These are phyloP conservation scores for Cantharis rustica DNA, from an alignment of 2,888 invertebrate genomes.

Conservation along the genomic window DNA sequence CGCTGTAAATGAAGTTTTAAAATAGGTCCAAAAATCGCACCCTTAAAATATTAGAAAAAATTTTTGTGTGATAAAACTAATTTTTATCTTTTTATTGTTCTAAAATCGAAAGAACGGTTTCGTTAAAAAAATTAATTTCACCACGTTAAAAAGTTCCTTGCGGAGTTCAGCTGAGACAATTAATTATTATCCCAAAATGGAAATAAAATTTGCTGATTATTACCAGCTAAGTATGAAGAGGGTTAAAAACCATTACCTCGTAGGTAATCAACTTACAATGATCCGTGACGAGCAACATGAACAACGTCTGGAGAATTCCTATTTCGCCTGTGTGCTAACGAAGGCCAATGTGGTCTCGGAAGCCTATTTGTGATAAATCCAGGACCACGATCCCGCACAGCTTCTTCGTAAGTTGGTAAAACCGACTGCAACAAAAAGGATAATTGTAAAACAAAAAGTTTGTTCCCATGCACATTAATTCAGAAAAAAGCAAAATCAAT, in stretches of 20 bases:
- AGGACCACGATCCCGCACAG: constrained; percentile 51
- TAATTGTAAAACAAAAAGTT: background rate
- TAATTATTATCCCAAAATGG: no score
- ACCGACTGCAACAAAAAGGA: constrained; percentile 44
- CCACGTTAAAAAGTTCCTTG: no score
- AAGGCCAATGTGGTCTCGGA: constrained; percentile 53
- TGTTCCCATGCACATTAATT: background rate
- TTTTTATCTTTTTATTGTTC: no score
- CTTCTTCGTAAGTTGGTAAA: constrained; percentile 61
- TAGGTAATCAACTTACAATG: constrained; percentile 50
- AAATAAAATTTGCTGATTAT: no score
- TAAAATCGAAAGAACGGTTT: no score
- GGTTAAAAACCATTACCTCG: background rate
- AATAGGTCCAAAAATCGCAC: no score
- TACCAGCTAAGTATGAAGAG: no score
- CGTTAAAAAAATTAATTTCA: no score
- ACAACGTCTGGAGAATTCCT: constrained; percentile 49
- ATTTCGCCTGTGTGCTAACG: constrained; percentile 46
- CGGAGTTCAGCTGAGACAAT: no score
- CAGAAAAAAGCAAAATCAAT: background rate
- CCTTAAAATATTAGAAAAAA: no score
- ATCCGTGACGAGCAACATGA: constrained; percentile 52
- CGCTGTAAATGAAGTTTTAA: no score
- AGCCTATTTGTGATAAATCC: constrained; percentile 43
- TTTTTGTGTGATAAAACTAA: no score